phyloP scores from a whole-genome alignment of 2,888 invertebrate species.

The Drosophila atroscutellata region DNA sequence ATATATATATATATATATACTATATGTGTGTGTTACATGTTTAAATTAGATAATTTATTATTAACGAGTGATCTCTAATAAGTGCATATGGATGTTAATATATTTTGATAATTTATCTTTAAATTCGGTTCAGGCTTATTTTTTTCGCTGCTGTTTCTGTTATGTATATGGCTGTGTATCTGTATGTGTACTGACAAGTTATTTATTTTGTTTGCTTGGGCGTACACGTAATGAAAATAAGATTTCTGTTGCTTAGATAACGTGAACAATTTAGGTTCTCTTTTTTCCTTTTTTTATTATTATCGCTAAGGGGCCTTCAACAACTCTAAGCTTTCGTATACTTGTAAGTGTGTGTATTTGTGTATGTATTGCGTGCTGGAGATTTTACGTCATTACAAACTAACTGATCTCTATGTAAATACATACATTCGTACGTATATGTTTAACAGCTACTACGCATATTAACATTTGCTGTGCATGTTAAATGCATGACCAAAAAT shows the following conservation, averaged over 20 bases:
- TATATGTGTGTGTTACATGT: background rate
- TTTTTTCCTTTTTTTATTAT: conserved; percentile 10
- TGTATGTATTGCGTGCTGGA: background rate
- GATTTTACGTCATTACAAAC: conserved; percentile 7
- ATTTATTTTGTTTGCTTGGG: conserved; percentile 38
- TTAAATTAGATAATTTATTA: background rate
- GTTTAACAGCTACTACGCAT: background rate
- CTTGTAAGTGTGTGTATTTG: conserved; percentile 1
- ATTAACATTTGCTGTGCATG: background rate
- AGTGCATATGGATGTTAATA: background rate
- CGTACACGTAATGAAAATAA: conserved; percentile 39
- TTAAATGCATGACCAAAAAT: background rate
- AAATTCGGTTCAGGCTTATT: conserved; percentile 17
- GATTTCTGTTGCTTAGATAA: conserved; percentile 43
- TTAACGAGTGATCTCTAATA: background rate
- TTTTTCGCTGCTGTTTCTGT: conserved; percentile 20
- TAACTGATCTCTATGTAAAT: conserved; percentile 1
- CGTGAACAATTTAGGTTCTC: conserved; percentile 30
- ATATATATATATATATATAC: background rate
- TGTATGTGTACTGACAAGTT: conserved; percentile 23
- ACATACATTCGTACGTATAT: background rate
- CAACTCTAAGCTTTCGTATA: background rate
- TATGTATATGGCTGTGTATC: background rate
- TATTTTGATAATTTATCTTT: conserved; percentile 8
- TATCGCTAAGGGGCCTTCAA: conserved; percentile 9